Evolutionary conservation across 2,113 vertebrate genomes (phyloP), one percentile per base, ranked within the genome.

Genomic region (Sinocyclocheilus grahami): DNA sequence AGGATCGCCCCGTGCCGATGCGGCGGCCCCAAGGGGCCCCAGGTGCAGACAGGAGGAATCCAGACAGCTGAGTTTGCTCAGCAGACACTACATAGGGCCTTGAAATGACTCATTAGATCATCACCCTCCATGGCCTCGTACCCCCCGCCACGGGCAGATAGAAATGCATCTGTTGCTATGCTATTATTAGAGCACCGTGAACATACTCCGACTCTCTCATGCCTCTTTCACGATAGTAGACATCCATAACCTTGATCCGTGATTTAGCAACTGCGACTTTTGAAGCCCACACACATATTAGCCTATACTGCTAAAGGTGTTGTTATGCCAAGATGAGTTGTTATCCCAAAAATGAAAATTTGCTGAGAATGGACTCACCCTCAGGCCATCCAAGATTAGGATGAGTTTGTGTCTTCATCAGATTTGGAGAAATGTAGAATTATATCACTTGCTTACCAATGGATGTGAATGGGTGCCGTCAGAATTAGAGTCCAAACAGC

Each of bases 141-240:
- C 82, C 93, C 78, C 91, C 53, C 30, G 75, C 83, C 79, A 62
- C 20, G 22, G 63, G 55, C 63, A 85, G 92, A 91, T 87, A 82
- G 83, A 89, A 91, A 90, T 89, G 90, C 93, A 93, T 94, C 93
- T 94, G 93, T 93, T 89, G 90, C 92, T 85, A 88, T 77, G 91
- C 91, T 94, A 95, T 94, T 93, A 93, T 93, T 95, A 94, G 93
- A 89, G 85, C 87, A 42, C 69, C 87, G 89, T 90, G 91, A 91
- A 90, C 91, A 94, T 93, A 93, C 89, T 90, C 89, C 80, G 87
- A 87, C 86, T 86, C 82, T 92, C 90, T 84, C 92, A 89, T 92
- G 92, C 86, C 91, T 90, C 87, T 88, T 88, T 89, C 91, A 89
- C 55, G 77, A 84, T 87, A 88, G 81, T 65, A 85, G 77, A 87